Conservation (phyloP, 2,113 vertebrate genomes). For the Asarcornis scutulata region DNA sequence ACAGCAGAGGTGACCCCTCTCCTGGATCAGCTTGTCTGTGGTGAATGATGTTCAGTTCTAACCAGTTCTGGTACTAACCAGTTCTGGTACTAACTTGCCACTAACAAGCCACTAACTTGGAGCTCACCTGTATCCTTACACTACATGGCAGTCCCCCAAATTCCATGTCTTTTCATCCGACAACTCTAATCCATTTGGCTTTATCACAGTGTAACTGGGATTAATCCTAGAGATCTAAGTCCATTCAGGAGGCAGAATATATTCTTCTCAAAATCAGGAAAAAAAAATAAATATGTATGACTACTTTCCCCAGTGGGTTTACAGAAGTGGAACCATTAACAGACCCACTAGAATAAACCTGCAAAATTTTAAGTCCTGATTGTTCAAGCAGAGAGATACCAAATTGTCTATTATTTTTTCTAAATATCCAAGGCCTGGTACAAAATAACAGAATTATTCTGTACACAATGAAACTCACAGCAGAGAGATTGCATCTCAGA, state of each 20-base stretch:
- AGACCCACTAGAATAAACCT: background rate
- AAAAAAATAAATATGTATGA: background rate
- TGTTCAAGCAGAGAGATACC: background rate
- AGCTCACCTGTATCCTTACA: rapidly evolving
- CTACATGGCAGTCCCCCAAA: background rate
- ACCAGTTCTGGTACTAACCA: rapidly evolving
- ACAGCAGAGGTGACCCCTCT: background rate
- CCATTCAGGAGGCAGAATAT: background rate
- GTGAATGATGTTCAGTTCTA: rapidly evolving
- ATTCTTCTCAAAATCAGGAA: background rate
- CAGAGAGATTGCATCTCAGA: background rate
- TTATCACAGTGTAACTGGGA: background rate
- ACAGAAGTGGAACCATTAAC: background rate
- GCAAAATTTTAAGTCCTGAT: background rate
- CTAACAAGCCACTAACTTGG: background rate
- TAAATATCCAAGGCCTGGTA: background rate
- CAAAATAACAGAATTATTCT: background rate
- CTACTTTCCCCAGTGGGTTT: rapidly evolving
- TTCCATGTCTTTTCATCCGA: background rate
- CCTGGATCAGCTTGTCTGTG: background rate
- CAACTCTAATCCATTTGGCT: background rate
- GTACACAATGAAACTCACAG: background rate
- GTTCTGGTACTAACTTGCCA: background rate
- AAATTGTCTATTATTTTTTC: background rate
- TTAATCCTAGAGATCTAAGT: background rate